A percentile compares a stretch with the other conserved stretches of the same genome.
phyloP scores from a whole-genome alignment of 2,113 vertebrate genomes.

The Benitochromis conjunctus region DNA sequence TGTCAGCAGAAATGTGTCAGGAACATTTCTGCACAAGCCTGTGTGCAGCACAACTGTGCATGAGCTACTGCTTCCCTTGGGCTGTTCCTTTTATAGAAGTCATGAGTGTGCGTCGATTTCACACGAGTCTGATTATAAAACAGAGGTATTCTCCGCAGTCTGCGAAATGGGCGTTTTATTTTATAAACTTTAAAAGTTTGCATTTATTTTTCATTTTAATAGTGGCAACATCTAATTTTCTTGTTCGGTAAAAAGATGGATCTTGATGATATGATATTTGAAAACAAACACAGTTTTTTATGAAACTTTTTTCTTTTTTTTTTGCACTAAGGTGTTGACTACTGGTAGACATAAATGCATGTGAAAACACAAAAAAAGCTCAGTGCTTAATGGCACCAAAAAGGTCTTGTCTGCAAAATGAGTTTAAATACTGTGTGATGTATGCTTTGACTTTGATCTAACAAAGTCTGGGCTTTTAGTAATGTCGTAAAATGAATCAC shows the following conservation, averaged over 20 bases:
- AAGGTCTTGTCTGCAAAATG: neutral
- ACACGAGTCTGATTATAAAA: neutral
- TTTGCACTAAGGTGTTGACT: neutral
- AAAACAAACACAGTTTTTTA: neutral
- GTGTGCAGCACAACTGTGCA: neutral
- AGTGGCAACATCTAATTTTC: neutral
- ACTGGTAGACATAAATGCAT: neutral
- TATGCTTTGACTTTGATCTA: neutral
- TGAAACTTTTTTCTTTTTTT: neutral
- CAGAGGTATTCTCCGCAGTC: neutral
- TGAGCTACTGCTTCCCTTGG: neutral
- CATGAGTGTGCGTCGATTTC: neutral
- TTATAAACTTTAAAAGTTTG: neutral
- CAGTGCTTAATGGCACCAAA: neutral
- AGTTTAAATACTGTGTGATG: neutral
- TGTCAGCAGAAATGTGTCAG: neutral
- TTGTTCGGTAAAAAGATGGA: neutral
- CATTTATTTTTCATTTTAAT: neutral
- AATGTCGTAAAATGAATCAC: neutral
- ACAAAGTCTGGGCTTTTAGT: neutral
- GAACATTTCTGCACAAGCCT: neutral
- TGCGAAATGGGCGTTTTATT: neutral
- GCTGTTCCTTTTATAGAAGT: conserved; percentile 25
- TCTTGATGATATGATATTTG: neutral
- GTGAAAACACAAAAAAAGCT: neutral